Evolutionary conservation across 2,888 invertebrate species (phyloP).

Genomic region (Hesperia comma): DNA sequence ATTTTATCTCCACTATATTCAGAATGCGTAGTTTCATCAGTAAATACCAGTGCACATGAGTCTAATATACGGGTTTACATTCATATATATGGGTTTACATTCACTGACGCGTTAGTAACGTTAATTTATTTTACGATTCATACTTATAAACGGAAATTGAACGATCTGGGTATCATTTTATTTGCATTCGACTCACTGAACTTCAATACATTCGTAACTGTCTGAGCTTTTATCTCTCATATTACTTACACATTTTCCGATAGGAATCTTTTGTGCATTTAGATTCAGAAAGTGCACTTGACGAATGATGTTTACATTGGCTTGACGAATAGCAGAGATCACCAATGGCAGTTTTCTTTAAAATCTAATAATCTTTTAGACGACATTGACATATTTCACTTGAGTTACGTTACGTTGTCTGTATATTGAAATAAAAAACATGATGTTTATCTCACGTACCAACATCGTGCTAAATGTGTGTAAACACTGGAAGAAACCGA

Average conservation of each 20-base stretch:
- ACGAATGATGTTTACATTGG: not conserved
- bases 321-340: constrained; percentile 4
- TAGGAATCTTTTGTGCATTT: constrained; percentile 11
- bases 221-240: constrained; percentile 24
- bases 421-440: too few relatives aligned
- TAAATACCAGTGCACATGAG: not conserved
- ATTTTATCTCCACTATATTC: constrained; percentile 13
- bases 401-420: too few relatives aligned
- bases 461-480: too few relatives aligned
- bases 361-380: not conserved
- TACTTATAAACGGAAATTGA: constrained; percentile 12
- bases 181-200: constrained; percentile 14
- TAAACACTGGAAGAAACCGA: too few relatives aligned
- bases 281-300: constrained; percentile 6
- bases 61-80: constrained; percentile 18
- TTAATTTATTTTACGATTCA: constrained; percentile 9
- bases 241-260: constrained; percentile 24
- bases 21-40: not conserved
- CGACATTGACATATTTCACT: constrained; percentile 1
- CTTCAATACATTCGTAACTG: constrained; percentile 22
- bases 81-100: constrained; percentile 14
- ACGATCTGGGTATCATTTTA: constrained; percentile 4
- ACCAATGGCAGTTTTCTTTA: not conserved
- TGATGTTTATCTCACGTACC: too few relatives aligned
- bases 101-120: not conserved